Evolutionary conservation across 2,888 invertebrate species (phyloP), one percentile per base, ranked within the genome.

Genomic region (Drosophila nr. perissopoda): DNA sequence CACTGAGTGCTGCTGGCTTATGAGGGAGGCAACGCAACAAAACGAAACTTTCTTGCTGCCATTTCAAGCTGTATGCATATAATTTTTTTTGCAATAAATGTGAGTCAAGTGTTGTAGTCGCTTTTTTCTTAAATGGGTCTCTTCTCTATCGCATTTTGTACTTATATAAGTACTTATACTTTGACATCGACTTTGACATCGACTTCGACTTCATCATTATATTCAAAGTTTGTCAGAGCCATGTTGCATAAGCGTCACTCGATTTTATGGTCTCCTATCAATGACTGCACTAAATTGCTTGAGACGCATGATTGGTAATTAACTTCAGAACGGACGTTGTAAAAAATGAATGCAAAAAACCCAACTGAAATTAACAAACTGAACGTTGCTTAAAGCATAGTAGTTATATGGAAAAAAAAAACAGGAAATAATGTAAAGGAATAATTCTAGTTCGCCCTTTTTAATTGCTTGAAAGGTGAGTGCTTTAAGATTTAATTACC

Each of bases 251-350:
- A 77, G 65, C 69, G 65, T 73, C 70, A 34, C 40, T 33, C 7
- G 31, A 58, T 73, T 82, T 75, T 54, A 79, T 58, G 67, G 56
- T 48, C 18, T 18, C 63, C 57, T 54, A 72, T 84, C 82, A 66
- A 75, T 84, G 71, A 53, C 40, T 56, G 65, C 57, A 69, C 71
- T 64, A 74, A 83, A 73, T 63, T 51, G 54, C 52, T 45, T 40
- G n/a, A 52, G 48, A 38, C 67, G 53, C 54, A 59, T 53, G 60
- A 74, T 56, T 57, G 49, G 45, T 74, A 62, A 69, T 78, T 69
- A 57, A 58, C 34, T 62, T 60, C 31, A 48, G 38, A 65, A 36
- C 36, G 45, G 38, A 40, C 25, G 48, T 40, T 51, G 29, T 16
- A 51, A 54, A 53, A 52, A 57, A 25, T 0, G 8, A 40, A 18